A percentile compares a stretch with the other conserved stretches of the same genome.
Conservation (phyloP, 2,888 invertebrate species). For the Spisula solida region DNA sequence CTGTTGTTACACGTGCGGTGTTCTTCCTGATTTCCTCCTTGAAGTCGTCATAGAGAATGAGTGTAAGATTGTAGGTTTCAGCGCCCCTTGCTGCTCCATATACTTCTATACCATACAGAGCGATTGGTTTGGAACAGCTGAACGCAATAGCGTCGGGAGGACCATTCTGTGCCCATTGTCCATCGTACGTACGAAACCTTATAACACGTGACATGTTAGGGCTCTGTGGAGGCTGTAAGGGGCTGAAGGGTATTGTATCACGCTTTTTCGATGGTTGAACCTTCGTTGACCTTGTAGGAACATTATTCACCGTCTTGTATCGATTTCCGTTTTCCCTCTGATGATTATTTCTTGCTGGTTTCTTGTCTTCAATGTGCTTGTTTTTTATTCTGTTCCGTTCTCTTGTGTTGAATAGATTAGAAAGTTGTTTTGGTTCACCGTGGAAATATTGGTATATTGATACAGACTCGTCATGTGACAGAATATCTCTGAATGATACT, state of each 20-base stretch:
- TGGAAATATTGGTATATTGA: constrained; percentile 69
- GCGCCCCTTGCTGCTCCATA: constrained; percentile 49
- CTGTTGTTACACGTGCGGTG: constrained; percentile 56
- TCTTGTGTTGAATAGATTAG: constrained; percentile 58
- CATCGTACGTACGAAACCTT: constrained; percentile 66
- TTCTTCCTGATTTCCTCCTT: constrained; percentile 63
- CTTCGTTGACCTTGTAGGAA: background rate
- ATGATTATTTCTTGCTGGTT: background rate
- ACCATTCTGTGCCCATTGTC: constrained; percentile 69
- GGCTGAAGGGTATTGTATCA: constrained; percentile 30
- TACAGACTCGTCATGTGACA: constrained; percentile 67
- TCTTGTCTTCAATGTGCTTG: constrained; percentile 23
- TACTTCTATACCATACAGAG: constrained; percentile 64
- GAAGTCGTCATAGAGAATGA: constrained; percentile 64
- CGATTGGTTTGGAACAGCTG: constrained; percentile 62
- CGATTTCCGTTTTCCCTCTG: background rate
- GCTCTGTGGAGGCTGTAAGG: constrained; percentile 45
- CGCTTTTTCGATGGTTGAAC: background rate
- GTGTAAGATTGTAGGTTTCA: constrained; percentile 56
- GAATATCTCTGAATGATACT: constrained; percentile 67
- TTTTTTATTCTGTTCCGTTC: constrained; percentile 58
- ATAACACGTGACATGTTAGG: constrained; percentile 61
- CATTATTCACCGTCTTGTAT: background rate
- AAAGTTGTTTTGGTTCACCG: constrained; percentile 60
- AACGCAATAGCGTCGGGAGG: constrained; percentile 66